Evolutionary conservation across 2,113 vertebrate genomes (phyloP).

Genomic region (Spheniscus mendiculus): DNA sequence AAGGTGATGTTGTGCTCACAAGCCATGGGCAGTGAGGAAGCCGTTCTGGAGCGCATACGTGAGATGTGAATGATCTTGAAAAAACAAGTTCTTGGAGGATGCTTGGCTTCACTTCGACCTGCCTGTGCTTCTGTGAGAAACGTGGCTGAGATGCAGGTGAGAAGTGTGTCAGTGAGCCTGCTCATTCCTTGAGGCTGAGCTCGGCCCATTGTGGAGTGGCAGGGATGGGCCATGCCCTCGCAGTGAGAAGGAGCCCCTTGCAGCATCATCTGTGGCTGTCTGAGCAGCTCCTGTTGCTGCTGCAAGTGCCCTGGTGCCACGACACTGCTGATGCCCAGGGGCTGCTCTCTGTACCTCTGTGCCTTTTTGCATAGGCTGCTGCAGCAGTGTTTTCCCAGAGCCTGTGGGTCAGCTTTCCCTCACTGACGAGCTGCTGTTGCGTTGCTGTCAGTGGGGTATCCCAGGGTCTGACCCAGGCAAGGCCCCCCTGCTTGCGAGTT

Average conservation of each 20-base stretch:
- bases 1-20: neutral
- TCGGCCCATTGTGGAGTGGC: neutral
- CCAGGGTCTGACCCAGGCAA: neutral
- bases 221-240: neutral
- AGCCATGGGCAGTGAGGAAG: neutral
- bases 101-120: neutral
- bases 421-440: neutral
- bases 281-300: neutral
- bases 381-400: neutral
- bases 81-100: too few relatives aligned
- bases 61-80: neutral
- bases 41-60: rapidly evolving
- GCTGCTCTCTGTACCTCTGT: neutral
- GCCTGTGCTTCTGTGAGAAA: neutral
- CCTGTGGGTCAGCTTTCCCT: neutral
- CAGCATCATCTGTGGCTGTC: neutral
- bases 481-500: neutral
- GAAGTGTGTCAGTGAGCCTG: neutral
- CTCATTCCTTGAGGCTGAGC: neutral
- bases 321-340: neutral
- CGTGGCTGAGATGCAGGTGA: rapidly evolving
- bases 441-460: neutral
- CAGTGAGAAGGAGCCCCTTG: neutral
- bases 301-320: neutral
- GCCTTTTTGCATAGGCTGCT: neutral